A percentile compares a stretch with the other conserved stretches of the same genome.
phyloP scores from a whole-genome alignment of 2,797 vertebrate genomes.

The Sus cebifrons region DNA sequence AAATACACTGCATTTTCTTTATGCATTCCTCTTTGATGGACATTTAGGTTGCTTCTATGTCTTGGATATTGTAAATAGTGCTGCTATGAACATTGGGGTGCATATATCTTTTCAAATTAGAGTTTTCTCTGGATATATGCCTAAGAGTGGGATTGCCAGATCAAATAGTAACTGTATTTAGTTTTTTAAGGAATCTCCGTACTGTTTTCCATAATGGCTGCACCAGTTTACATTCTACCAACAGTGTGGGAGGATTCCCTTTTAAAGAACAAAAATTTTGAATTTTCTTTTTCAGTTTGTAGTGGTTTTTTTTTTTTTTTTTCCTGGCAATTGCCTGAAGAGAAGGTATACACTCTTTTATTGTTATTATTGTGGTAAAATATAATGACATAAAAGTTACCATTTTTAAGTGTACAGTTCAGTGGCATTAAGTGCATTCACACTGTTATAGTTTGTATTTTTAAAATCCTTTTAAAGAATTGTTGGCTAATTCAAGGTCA shows the following conservation, averaged over 20 bases:
- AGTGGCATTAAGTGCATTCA: slow-evolving; percentile 27
- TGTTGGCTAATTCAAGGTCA: slow-evolving; percentile 39
- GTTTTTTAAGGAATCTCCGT: background rate
- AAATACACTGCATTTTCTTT: background rate
- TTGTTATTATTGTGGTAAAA: slow-evolving; percentile 6
- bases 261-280: slow-evolving; percentile 40
- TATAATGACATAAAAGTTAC: slow-evolving; percentile 32
- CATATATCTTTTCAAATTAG: background rate
- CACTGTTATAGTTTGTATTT: background rate
- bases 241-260: background rate
- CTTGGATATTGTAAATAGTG: background rate
- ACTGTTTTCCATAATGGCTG: background rate
- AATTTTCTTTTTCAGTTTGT: background rate
- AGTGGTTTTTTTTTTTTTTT: too few relatives aligned
- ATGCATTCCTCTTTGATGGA: background rate
- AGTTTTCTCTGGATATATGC: background rate
- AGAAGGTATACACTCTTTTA: background rate
- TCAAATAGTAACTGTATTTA: background rate
- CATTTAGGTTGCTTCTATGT: background rate
- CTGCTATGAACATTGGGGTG: background rate
- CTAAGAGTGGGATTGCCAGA: background rate
- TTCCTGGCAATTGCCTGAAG: background rate
- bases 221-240: background rate
- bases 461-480: slow-evolving; percentile 30
- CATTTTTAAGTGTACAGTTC: slow-evolving; percentile 27